Evolutionary conservation across 2,797 vertebrate species (phyloP).

Genomic region (Ctenochaetus hawaiiensis): DNA sequence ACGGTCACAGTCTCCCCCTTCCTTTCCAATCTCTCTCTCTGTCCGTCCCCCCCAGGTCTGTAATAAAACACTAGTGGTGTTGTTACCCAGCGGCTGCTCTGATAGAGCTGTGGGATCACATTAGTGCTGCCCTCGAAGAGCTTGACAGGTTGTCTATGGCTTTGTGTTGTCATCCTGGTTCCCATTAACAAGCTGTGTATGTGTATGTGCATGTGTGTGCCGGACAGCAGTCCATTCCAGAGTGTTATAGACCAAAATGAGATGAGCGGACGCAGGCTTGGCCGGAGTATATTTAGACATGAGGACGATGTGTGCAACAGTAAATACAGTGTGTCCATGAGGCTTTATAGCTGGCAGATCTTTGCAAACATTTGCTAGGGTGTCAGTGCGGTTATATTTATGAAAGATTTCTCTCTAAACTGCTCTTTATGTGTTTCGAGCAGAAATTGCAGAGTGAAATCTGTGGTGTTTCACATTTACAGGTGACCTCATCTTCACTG

Average conservation of each 20-base stretch:
- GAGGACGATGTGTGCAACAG: constrained; percentile 49
- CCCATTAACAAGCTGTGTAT: constrained; percentile 78
- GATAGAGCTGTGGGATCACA: constrained; percentile 85
- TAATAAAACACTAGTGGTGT: constrained; percentile 80
- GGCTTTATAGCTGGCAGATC: constrained; percentile 53
- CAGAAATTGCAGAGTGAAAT: constrained; percentile 45
- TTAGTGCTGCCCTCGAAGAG: constrained; percentile 81
- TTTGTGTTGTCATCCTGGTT: constrained; percentile 74
- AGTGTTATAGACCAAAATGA: constrained; percentile 61
- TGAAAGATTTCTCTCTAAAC: constrained; percentile 52
- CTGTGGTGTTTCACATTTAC: constrained; percentile 52
- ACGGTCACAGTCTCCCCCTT: constrained; percentile 67
- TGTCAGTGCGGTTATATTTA: constrained; percentile 40
- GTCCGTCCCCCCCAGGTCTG: constrained; percentile 68
- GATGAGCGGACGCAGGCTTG: constrained; percentile 47
- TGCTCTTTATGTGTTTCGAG: constrained; percentile 35
- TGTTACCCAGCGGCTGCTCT: constrained; percentile 67
- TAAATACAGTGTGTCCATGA: constrained; percentile 58
- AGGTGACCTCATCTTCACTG: constrained; percentile 55
- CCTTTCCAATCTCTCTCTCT: constrained; percentile 65
- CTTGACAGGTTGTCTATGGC: constrained; percentile 84
- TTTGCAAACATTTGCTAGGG: constrained; percentile 62
- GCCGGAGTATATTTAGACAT: constrained; percentile 63
- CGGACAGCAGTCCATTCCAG: constrained; percentile 29
- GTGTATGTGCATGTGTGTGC: constrained; percentile 40